Evolutionary conservation across 2,113 vertebrate genomes (phyloP), one percentile per base, ranked within the genome.

Genomic region (Urocynchramus pylzowi): DNA sequence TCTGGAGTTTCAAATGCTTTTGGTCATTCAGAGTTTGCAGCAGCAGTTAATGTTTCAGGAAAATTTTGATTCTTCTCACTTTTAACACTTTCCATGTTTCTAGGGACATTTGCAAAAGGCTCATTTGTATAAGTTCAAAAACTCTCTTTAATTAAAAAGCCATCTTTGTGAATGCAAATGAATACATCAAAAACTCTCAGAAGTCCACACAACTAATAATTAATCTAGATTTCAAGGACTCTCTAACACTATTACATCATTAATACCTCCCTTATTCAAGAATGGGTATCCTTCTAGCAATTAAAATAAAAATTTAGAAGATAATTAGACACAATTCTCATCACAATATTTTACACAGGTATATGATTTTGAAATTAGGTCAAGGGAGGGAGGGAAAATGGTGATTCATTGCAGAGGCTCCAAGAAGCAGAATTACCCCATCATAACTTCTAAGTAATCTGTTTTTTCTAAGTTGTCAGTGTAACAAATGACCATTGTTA

Each of bases 291-390:
- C 97, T 93, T 93, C 93, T 95, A 93, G 96, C 97, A 98, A 97
- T 97, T 96, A 97, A 94, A 96, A 96, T 81, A 94, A 92, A 96
- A 97, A 84, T 75, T 95, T 94, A 93, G 76, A 94, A 97, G 97
- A 98, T 98, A 97, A 98, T 98, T 98, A 98, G 97, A 92, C 95
- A 93, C 87, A 96, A 77, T 86, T 85, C 93, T 97, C 95, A 96
- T 89, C 94, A 95, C 97, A 95, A 93, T 98, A 97, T 97, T 98
- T 98, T 97, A 96, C 95, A 96, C 89, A 98, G 97, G 96, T 98
- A 97, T 76, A 87, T 89, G 96, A 95, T 97, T 98, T 97, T 96
- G 96, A 98, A 98, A 98, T 98, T 98, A 97, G 98, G 97, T 98
- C 98, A 98, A 91, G 88, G 63, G 71, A 98, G 89, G 96, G 93